Base-by-base conservation (phyloP, 64 coral and sea anemone genomes). In the Anthopleura sola region DNA sequence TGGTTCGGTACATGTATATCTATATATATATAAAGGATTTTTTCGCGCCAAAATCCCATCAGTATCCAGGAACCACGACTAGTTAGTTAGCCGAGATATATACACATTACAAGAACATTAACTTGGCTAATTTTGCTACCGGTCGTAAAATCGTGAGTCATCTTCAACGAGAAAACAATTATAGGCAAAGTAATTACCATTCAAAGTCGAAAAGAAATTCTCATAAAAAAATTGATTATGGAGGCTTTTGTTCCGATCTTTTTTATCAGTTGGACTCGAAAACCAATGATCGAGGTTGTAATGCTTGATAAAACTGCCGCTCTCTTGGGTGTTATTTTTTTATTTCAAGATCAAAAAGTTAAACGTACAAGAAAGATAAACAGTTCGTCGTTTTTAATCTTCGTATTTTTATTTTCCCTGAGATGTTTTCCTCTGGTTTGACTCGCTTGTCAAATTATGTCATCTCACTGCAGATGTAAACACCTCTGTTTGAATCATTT, bases 111-210 rank as follows among this genome's bases (percentile, higher is more conserved):
- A 0, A 71, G 66, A 32, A 3, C 50, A 53, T 53, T 36, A 31
- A 34, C 8, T 34, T 15, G 66, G 31, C 28, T 34, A 71, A 71
- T 71, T 71, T 34, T 71, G 28, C 66, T 33, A 15, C 31, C 66
- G 66, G 28, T 71, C 66, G 66, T 71, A 71, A 71, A 71, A 71
- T 29, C 28, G 13, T 71, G 29, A 71, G 58, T 62, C 58, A 62
- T 62, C 29, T 32, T 15, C 2, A 71, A 71, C 10, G 66, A 71
- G 29, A 71, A 71, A 71, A 71, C 66, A 71, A 71, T 33, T 34
- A 71, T 71, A n/a, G 34, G 31, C 31, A 29, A 29, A 71, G 29
- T 34, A 29, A 34, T 32, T 36, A 71, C 28, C 66, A 71, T 71
- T 71, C 66, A 34, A 71, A 68, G 62, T 68, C 24, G 62, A 68